A percentile compares a stretch with the other conserved stretches of the same genome.
These are phyloP conservation scores for Myodes glareolus DNA, from an alignment of 2,113 vertebrate species.

Conservation along the genomic window DNA sequence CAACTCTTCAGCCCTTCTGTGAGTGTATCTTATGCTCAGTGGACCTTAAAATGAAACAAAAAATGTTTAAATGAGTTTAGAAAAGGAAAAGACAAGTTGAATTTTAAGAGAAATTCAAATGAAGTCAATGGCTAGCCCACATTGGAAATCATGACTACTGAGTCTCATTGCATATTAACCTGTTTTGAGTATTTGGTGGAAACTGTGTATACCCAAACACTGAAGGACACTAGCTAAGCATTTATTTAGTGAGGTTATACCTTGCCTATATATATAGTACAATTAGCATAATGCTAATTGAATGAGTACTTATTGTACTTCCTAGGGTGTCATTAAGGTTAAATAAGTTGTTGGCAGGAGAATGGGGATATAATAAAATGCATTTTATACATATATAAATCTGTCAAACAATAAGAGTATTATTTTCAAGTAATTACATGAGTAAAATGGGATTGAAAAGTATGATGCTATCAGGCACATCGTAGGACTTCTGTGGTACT, in stretches of 20 bases:
- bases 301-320: neutral
- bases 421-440: neutral
- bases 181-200: neutral
- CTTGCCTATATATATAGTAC: neutral
- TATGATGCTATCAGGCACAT: neutral
- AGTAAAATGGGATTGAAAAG: neutral
- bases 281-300: neutral
- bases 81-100: neutral
- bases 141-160: neutral
- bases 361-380: neutral
- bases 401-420: neutral
- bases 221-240: neutral
- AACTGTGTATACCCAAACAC: neutral
- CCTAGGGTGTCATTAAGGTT: neutral
- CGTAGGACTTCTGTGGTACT: neutral
- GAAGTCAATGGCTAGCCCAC: neutral
- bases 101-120: neutral
- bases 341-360: neutral
- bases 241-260: neutral
- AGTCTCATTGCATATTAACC: neutral
- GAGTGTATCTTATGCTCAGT: constrained; percentile 14
- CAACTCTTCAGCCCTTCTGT: neutral
- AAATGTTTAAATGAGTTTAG: constrained; percentile 12
- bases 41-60: constrained; percentile 18
- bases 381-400: neutral